Percentiles rank a stretch among this genome's conserved stretches.
Conservation (phyloP, 2,113 vertebrate species). For the Tetrao urogallus region DNA sequence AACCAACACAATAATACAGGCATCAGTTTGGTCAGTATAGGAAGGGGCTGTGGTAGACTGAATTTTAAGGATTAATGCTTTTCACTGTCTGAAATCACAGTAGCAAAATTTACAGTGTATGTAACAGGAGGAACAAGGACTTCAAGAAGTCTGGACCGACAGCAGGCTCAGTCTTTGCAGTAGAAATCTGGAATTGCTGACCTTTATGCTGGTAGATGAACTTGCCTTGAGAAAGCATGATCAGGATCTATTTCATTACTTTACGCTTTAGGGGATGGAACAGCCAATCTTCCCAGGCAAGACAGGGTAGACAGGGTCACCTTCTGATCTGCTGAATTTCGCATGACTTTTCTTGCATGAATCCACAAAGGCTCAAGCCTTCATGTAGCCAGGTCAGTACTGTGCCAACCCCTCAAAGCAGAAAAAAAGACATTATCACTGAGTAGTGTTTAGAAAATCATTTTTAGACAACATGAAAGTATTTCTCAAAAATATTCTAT, state of each 20-base stretch:
- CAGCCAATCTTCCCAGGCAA: not conserved
- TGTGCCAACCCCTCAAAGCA: not conserved
- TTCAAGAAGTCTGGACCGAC: not conserved
- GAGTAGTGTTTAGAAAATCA: not conserved
- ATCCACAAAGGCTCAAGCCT: not conserved
- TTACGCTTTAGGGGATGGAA: not conserved
- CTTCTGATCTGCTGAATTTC: not conserved
- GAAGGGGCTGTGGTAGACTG: not conserved
- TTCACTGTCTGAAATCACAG: not conserved
- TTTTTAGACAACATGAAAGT: not conserved
- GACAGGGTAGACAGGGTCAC: not conserved
- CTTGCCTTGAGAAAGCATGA: not conserved
- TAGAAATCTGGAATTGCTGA: not conserved
- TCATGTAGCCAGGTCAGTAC: not conserved
- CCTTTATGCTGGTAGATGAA: not conserved
- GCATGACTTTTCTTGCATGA: not conserved
- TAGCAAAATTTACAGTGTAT: not conserved
- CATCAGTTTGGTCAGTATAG: not conserved
- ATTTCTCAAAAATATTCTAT: not conserved
- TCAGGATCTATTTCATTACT: not conserved
- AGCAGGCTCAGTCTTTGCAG: not conserved
- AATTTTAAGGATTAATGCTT: not conserved
- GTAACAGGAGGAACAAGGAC: not conserved
- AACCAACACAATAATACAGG: not conserved
- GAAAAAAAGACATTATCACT: not conserved